Base-by-base conservation (phyloP, 2,113 vertebrate genomes). In the Parus major region DNA sequence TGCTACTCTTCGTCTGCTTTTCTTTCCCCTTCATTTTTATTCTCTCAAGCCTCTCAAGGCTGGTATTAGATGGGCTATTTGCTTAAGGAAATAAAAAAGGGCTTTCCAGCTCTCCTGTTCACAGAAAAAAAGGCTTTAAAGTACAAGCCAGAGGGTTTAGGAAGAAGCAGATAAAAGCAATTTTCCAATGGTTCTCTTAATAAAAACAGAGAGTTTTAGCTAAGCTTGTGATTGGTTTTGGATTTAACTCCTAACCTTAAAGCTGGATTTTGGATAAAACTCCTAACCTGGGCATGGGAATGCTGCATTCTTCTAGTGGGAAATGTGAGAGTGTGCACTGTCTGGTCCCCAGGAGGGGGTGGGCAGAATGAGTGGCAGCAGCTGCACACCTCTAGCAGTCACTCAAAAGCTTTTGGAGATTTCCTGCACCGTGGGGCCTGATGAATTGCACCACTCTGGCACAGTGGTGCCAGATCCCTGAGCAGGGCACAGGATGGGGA, bases 41-140 rank as follows among this genome's bases (percentile, higher is more conserved):
- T 93, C 53, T 76, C 44, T 81, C n/a, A 52, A 64, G 46, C 65
- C 65, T 81, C 70, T 84, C 65, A 71, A 76, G 86, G 53, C 53
- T 91, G 70, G 69, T 82, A 84, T 64, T 68, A 75, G 86, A 93
- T 53, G 73, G 91, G 73, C 92, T 92, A 31, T 94, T 96, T 75
- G 65, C 91, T 95, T 82, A 90, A 94, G 70, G 89, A 97, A 95
- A 95, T 91, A 84, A 84, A 88, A 93, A 88, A 78, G 44, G 73
- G 46, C 69, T 92, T 91, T 91, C 78, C 84, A 89, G 73, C 57
- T 90, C 80, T 92, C 31, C 61, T 82, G 61, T 49, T 93, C 81
- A 65, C 84, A 92, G 69, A 97, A 83, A 95, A 95, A 95, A 92
- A 87, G 49, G 73, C 61, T 96, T 92, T 90, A 86, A 89, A 94